Evolutionary conservation across 1,140 invertebrate species (phyloP).

Genomic region (Papilio glaucus): DNA sequence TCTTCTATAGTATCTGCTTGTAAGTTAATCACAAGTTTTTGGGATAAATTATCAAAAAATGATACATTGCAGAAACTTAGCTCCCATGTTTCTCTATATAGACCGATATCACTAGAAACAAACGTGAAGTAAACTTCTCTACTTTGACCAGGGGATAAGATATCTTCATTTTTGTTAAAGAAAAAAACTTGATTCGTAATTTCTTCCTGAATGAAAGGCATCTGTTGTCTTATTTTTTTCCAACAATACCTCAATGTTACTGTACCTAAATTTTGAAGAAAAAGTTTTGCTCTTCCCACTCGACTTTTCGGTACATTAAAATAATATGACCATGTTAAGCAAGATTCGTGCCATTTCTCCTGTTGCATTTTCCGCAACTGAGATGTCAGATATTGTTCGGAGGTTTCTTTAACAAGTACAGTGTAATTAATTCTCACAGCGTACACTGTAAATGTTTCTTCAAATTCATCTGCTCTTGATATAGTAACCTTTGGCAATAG

Average conservation of each 20-base stretch:
- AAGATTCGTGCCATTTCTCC: conserved; percentile 58
- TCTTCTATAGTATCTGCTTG: conserved; percentile 65
- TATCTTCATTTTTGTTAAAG: conserved; percentile 77
- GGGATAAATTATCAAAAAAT: conserved; percentile 60
- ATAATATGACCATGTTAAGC: conserved; percentile 71
- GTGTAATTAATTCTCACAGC: conserved; percentile 73
- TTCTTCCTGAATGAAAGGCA: conserved; percentile 63
- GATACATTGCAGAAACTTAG: conserved; percentile 58
- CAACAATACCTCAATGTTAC: conserved; percentile 71
- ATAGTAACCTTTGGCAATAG: conserved; percentile 50
- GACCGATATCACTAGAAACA: conserved; percentile 59
- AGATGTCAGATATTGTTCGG: conserved; percentile 47
- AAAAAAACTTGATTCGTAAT: conserved; percentile 69
- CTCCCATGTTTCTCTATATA: conserved; percentile 70
- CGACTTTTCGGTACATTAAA: conserved; percentile 66
- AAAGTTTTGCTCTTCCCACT: conserved; percentile 64
- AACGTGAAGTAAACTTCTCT: conserved; percentile 67
- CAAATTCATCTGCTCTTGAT: conserved; percentile 11
- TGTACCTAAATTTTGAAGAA: conserved; percentile 72
- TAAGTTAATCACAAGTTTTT: conserved; percentile 59
- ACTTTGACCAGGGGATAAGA: conserved; percentile 66
- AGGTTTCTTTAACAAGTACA: conserved; percentile 58
- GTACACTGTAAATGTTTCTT: conserved; percentile 46
- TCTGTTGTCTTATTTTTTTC: conserved; percentile 64
- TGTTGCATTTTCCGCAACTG: conserved; percentile 52